These are phyloP conservation scores for Cepaea hortensis DNA, from an alignment of 2,888 invertebrate genomes.

Conservation along the genomic window DNA sequence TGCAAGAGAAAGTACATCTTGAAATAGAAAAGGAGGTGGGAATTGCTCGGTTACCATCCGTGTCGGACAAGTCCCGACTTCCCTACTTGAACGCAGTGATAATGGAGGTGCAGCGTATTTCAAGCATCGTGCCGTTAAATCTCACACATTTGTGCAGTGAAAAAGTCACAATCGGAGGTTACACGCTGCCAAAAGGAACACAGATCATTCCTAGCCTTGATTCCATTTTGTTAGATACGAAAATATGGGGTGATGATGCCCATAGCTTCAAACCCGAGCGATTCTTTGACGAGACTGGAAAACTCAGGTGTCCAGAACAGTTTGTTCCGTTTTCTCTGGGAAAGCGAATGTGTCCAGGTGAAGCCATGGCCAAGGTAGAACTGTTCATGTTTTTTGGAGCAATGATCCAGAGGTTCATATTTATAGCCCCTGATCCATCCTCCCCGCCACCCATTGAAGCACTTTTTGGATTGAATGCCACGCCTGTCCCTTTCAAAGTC, in stretches of 20 bases:
- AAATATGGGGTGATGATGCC: slow-evolving; percentile 57
- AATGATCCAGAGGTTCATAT: slow-evolving; percentile 38
- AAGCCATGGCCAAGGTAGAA: slow-evolving; percentile 37
- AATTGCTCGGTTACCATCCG: slow-evolving; percentile 48
- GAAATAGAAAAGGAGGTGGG: slow-evolving; percentile 72
- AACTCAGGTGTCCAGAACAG: slow-evolving; percentile 43
- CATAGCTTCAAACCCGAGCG: slow-evolving; percentile 62
- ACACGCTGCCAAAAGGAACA: slow-evolving; percentile 64
- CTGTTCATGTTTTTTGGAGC: slow-evolving; percentile 41
- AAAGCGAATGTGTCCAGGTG: slow-evolving; percentile 34
- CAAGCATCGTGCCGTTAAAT: slow-evolving; percentile 51
- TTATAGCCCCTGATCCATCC: slow-evolving; percentile 18
- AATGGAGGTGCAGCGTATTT: slow-evolving; percentile 2
- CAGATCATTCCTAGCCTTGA: slow-evolving; percentile 59
- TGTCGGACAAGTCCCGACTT: not conserved
- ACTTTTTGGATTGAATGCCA: slow-evolving; percentile 8
- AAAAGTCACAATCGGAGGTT: slow-evolving; percentile 64
- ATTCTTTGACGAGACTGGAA: slow-evolving; percentile 57
- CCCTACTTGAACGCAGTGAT: slow-evolving; percentile 20
- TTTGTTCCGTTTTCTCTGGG: slow-evolving; percentile 56
- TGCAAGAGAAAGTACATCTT: slow-evolving; percentile 54
- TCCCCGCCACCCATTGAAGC: slow-evolving; percentile 23
- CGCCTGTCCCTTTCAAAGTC: slow-evolving; percentile 14
- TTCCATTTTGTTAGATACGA: slow-evolving; percentile 58
- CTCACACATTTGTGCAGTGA: slow-evolving; percentile 21